phyloP scores from a whole-genome alignment of 2,797 vertebrate species.

The Crenuchus spilurus region DNA sequence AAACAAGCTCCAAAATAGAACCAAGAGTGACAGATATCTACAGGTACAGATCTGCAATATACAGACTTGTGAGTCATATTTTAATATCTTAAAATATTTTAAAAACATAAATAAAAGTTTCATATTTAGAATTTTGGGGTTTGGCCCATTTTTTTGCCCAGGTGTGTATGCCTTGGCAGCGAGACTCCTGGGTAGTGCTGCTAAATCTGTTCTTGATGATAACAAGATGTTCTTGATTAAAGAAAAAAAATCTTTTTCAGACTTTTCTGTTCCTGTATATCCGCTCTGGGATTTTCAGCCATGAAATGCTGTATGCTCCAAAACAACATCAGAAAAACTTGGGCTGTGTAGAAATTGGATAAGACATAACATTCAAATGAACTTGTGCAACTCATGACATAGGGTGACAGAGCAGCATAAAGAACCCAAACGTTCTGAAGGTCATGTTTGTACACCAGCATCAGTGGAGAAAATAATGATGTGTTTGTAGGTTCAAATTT shows the following conservation, averaged over 20 bases:
- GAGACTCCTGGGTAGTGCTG: background rate
- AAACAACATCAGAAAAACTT: background rate
- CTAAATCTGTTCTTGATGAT: conserved; percentile 31
- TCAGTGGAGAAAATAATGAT: background rate
- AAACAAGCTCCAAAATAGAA: no score
- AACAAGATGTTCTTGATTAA: conserved; percentile 30
- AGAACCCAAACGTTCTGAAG: background rate
- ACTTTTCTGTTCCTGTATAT: background rate
- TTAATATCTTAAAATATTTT: no score
- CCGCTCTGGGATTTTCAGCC: background rate
- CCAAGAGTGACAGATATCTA: no score
- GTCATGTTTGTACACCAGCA: background rate
- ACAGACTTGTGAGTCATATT: no score
- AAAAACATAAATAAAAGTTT: no score
- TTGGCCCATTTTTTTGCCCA: no score
- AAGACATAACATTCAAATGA: conserved; percentile 9
- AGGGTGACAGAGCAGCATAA: background rate
- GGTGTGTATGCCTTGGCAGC: background rate
- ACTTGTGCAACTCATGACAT: background rate
- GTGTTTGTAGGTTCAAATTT: no score
- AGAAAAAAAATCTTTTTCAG: background rate
- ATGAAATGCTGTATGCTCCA: background rate
- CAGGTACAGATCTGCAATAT: no score
- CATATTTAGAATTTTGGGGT: no score
- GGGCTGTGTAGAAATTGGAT: background rate